Evolutionary conservation across 2,888 invertebrate genomes (phyloP), one percentile per base, ranked within the genome.

Genomic region (Plagodis pulveraria): DNA sequence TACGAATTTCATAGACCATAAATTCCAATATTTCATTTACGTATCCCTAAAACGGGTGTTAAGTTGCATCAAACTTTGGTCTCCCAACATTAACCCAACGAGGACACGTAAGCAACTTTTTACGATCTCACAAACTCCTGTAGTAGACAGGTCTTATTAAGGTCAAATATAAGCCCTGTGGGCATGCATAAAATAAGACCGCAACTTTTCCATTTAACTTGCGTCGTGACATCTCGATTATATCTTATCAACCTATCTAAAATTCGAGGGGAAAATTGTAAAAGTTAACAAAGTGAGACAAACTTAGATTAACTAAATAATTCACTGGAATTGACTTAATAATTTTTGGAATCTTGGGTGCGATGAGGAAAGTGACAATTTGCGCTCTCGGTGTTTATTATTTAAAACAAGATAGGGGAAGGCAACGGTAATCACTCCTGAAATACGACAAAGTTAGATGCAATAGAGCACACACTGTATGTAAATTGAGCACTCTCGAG

Each of bases 161-260:
- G 80, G 81, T 73, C 77, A 77, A 73, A 66, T 62, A 72, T 69
- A 70, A 63, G 77, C 78, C 81, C 76, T 72, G 75, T 80, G 80
- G 83, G 77, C 79, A 79, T 78, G 81, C 79, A 81, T 84, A 81
- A 84, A 83, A 77, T 77, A 80, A 61, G 69, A 73, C 74, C 76
- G n/a, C 78, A 90, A 89, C 86, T 88, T 89, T 89, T 83, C 85
- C 86, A 87, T 90, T 88, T 86, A 89, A 89, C 84, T 89, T 84
- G 56, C 76, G 67, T 74, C 83, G 76, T 86, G 83, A 83, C 77
- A 77, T 76, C 73, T 74, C 78, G 83, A 85, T 87, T 84, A 86
- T 79, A 80, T 78, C 76, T 77, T 77, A 78, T 76, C 74, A 74
- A 72, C 72, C 72, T 73, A 74, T 73, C 69, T 67, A 71, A 77